These are phyloP conservation scores for Leucophenga varia DNA, from an alignment of 1,140 invertebrate genomes.

Conservation along the genomic window DNA sequence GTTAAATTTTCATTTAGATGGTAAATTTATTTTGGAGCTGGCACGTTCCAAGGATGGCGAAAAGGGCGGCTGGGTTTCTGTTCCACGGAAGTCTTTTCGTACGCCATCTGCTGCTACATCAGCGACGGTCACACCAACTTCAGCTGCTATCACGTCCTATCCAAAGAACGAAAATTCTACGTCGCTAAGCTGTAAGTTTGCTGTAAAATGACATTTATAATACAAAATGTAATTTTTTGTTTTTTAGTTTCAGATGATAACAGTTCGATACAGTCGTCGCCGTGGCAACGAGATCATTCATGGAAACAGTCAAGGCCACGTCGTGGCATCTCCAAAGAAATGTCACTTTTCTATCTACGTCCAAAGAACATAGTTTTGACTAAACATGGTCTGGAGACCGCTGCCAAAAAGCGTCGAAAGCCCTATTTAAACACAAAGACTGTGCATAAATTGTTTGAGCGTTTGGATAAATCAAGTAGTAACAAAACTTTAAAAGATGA, in stretches of 20 bases:
- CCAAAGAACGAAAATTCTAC: constrained; percentile 52
- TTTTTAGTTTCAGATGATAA: constrained; percentile 79
- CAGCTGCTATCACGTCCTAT: constrained; percentile 58
- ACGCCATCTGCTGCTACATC: constrained; percentile 63
- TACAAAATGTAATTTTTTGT: not conserved
- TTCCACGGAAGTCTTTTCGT: constrained; percentile 83
- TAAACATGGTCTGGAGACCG: constrained; percentile 45
- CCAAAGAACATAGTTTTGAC: constrained; percentile 60
- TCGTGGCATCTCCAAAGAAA: constrained; percentile 69
- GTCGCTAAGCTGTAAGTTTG: constrained; percentile 58
- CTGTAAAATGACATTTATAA: not conserved
- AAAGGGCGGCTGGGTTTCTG: constrained; percentile 80
- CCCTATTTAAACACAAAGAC: constrained; percentile 56
- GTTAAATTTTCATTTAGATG: constrained; percentile 64
- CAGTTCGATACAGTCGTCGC: constrained; percentile 83
- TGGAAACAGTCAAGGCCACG: constrained; percentile 80
- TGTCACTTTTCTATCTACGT: constrained; percentile 72
- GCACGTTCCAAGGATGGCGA: constrained; percentile 79
- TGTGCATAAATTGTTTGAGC: constrained; percentile 21
- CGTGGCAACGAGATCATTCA: constrained; percentile 82
- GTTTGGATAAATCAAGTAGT: constrained; percentile 16
- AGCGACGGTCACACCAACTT: constrained; percentile 60
- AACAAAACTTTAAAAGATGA: constrained; percentile 36
- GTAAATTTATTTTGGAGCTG: constrained; percentile 84
- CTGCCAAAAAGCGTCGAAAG: constrained; percentile 62